Conservation (phyloP, 2,113 vertebrate genomes). For the Epinephelus moara region DNA sequence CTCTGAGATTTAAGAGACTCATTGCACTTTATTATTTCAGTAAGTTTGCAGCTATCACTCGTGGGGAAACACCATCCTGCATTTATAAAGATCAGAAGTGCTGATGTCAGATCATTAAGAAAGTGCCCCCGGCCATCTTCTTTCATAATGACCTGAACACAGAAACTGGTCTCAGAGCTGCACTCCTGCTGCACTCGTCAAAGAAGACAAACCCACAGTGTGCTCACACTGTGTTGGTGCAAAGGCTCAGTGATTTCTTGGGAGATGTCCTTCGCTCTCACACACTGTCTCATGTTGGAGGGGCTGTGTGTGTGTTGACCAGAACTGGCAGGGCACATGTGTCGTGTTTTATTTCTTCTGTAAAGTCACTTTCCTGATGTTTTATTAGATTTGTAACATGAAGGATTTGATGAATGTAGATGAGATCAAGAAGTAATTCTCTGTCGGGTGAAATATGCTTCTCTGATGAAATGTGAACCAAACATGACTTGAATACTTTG, state of each 20-base stretch:
- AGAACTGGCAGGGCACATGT: no score
- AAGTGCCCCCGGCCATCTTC: neutral
- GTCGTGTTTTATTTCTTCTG: neutral
- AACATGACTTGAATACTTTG: neutral
- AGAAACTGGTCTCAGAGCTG: slow-evolving; percentile 24
- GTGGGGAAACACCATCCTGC: neutral
- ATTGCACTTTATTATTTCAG: neutral
- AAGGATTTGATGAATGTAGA: neutral
- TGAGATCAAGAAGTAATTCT: neutral
- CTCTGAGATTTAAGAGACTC: neutral
- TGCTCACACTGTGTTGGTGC: neutral
- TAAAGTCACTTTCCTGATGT: neutral
- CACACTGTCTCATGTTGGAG: neutral
- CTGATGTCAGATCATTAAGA: slow-evolving; percentile 35
- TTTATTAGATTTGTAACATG: neutral
- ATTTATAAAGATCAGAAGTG: slow-evolving; percentile 47
- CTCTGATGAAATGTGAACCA: neutral
- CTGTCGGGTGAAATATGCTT: neutral
- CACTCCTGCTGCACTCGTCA: neutral
- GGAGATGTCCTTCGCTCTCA: neutral
- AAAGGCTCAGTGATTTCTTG: neutral
- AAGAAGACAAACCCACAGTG: neutral
- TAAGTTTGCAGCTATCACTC: neutral
- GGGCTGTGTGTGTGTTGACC: neutral
- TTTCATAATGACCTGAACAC: slow-evolving; percentile 2